These are phyloP conservation scores for Coregonus sp. DNA, from an alignment of 2,797 vertebrate species.

Conservation along the genomic window DNA sequence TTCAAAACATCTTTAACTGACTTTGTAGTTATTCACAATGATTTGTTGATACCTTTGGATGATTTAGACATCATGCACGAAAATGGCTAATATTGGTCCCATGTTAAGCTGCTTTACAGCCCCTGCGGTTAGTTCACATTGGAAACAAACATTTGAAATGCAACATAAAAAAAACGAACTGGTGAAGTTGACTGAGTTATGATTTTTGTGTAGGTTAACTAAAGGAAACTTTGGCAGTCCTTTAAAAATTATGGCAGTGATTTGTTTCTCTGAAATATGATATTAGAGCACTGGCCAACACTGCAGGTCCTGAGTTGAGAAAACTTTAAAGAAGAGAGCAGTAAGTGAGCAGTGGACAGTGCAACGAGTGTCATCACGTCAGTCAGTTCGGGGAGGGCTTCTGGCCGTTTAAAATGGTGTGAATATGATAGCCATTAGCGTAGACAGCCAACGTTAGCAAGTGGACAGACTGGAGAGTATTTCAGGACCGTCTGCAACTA, in stretches of 20 bases:
- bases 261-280: neutral
- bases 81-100: neutral
- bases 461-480: conserved; percentile 30
- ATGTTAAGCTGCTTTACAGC: neutral
- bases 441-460: conserved; percentile 58
- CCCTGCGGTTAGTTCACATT: conserved; percentile 37
- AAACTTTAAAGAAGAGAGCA: conserved; percentile 5
- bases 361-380: conserved; percentile 70
- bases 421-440: conserved; percentile 74
- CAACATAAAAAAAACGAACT: conserved; percentile 15
- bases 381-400: conserved; percentile 73
- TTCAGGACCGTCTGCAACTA: conserved; percentile 55
- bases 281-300: neutral
- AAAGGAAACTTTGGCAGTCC: neutral
- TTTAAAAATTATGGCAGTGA: neutral
- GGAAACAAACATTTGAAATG: conserved; percentile 28
- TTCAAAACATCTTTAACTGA: too few relatives aligned
- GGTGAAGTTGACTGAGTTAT: neutral
- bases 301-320: neutral
- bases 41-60: conserved; percentile 12
- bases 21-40: too few relatives aligned
- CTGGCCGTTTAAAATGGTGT: conserved; percentile 75
- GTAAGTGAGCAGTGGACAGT: conserved; percentile 55
- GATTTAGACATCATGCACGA: neutral
- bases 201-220: neutral